phyloP scores from a whole-genome alignment of 2,113 vertebrate genomes.

The Psilopsiagon aurifrons region DNA sequence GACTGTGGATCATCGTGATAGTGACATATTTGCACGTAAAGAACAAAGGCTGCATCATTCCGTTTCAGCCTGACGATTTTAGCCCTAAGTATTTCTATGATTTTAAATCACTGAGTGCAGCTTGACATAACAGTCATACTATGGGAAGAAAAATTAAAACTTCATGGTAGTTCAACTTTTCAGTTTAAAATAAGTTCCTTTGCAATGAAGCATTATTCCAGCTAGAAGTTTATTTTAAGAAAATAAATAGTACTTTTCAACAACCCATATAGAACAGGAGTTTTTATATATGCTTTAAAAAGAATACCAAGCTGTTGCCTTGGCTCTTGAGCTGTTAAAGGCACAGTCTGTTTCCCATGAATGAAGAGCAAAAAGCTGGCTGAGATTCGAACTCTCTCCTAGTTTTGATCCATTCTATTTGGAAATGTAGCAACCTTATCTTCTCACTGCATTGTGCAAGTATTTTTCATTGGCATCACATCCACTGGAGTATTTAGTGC shows the following conservation, averaged over 20 bases:
- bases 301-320: slow-evolving; percentile 56
- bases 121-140: slow-evolving; percentile 19
- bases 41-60: slow-evolving; percentile 28
- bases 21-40: slow-evolving; percentile 40
- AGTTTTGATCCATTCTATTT: slow-evolving; percentile 39
- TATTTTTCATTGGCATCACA: slow-evolving; percentile 62
- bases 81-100: background rate
- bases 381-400: slow-evolving; percentile 8
- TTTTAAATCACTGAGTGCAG: slow-evolving; percentile 16
- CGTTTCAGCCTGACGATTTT: slow-evolving; percentile 28
- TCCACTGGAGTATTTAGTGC: background rate
- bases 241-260: slow-evolving; percentile 65
- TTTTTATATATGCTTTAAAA: slow-evolving; percentile 64
- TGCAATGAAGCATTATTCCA: slow-evolving; percentile 69
- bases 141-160: slow-evolving; percentile 66
- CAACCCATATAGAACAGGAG: slow-evolving; percentile 36
- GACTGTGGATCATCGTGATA: slow-evolving; percentile 43
- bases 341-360: slow-evolving; percentile 57
- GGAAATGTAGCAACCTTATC: slow-evolving; percentile 48
- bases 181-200: slow-evolving; percentile 59
- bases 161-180: slow-evolving; percentile 61
- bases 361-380: slow-evolving; percentile 51
- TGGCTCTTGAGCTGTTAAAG: slow-evolving; percentile 48
- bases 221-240: slow-evolving; percentile 62
- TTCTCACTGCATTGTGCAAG: slow-evolving; percentile 32